Base-by-base conservation (phyloP, 2,888 invertebrate species). In the Allygus modestus region DNA sequence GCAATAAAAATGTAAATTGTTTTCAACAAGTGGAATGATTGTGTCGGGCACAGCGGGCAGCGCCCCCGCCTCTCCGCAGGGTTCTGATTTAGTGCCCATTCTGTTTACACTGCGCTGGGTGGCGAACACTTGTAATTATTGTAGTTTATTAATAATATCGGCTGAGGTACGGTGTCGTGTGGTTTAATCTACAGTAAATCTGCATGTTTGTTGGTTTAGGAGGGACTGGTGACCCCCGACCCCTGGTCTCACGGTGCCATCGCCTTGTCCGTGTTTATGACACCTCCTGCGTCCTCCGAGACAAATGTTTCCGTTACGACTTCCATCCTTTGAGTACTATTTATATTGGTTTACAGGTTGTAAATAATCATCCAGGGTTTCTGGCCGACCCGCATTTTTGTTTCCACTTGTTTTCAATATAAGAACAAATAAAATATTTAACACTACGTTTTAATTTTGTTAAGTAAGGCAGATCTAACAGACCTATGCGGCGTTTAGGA, bases 1-100 rank as follows among this genome's bases (percentile, higher is more conserved):
- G 83, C 84, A 84, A 86, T 86, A 86, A 86, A 86, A 84, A 86
- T 86, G 85, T 86, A 86, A 86, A 86, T 86, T 81, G 83, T 84
- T 81, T 83, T 86, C 84, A 81, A 77, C 61, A 81, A 83, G 83
- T 83, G 83, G 75, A 73, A 73, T 75, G 83, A 54, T 75, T 84
- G 85, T 81, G 82, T 71, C 46, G 69, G 15, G 54, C 75, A 5
- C 81, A 75, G 85, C 85, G 75, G 84, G 84, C 69, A 71, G 37
- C 23, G 26, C n/a, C 69, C 61, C 43, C 26, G 69, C 54, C 51
- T 51, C 37, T 12, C 28, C 82, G n/a, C 81, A 81, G 61, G 81
- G 81, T 20, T 41, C 17, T 75, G 83, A 83, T 83, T 83, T 83
- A 75, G 17, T 20, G 54, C 17, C 73, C 69, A 51, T 71, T 82